These are phyloP conservation scores for Lasioglossum malachurum DNA, from an alignment of 2,888 invertebrate genomes.

Conservation along the genomic window DNA sequence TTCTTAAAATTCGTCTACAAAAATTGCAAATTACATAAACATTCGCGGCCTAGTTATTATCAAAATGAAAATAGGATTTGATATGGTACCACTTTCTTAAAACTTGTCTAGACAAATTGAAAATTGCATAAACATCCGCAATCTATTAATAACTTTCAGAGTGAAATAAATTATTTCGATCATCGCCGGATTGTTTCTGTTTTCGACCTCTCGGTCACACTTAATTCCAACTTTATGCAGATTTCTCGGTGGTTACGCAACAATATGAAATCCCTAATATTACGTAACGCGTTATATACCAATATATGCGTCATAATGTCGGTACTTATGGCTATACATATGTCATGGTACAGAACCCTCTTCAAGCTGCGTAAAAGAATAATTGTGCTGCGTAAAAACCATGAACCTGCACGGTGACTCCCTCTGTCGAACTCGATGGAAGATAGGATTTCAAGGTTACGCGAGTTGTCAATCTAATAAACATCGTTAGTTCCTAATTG, in stretches of 20 bases:
- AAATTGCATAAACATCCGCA: too few species aligned
- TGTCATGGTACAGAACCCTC: constrained; percentile 28
- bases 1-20: too few species aligned
- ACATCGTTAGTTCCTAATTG: constrained; percentile 58
- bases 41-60: too few species aligned
- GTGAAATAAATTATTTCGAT: not conserved
- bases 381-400: constrained; percentile 69
- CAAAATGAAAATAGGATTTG: too few species aligned
- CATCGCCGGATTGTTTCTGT: not conserved
- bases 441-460: constrained; percentile 53
- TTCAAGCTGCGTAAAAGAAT: constrained; percentile 59
- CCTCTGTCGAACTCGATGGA: constrained; percentile 35
- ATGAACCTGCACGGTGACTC: constrained; percentile 52
- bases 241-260: constrained; percentile 54
- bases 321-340: constrained; percentile 37
- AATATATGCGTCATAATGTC: constrained; percentile 49
- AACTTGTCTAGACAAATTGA: too few species aligned
- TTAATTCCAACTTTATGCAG: constrained; percentile 35
- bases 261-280: constrained; percentile 64
- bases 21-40: too few species aligned
- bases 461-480: constrained; percentile 59
- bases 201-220: not conserved
- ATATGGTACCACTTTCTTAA: too few species aligned
- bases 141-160: not conserved
- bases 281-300: constrained; percentile 47